Base-by-base conservation (phyloP, 2,113 vertebrate genomes). In the Tyrannus savana region DNA sequence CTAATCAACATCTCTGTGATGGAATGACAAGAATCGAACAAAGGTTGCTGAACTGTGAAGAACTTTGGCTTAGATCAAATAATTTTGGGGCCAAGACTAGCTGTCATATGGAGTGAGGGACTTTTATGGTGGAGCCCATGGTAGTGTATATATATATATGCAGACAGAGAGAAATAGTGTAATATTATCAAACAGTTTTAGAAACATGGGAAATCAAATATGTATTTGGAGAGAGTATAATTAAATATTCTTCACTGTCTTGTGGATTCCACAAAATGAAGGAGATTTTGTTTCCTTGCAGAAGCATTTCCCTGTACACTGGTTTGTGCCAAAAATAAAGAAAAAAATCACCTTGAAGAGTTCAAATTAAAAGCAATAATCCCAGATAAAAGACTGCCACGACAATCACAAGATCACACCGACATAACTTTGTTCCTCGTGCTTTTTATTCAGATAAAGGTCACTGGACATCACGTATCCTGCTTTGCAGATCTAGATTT, bases 291-390 rank as follows among this genome's bases (percentile, higher is more conserved):
- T 93, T 94, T 79, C 58, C 62, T 86, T 56, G 42, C 19, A 66
- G 82, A 69, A 69, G 6, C 58, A 89, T 93, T 89, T 95, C 84
- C 52, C 84, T 44, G 4, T 62, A 35, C 62, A 30, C 41, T 35
- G 24, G 27, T 86, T 93, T 79, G 84, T 93, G 58, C 62, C 80
- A 96, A 83, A 89, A 71, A 95, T 68, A 89, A 90, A 76, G 71
- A 92, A 60, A 91, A 78, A 92, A 95, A 95, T 92, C 71, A 76
- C 87, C 84, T 89, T 86, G 89, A 91, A 92, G 79, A 92, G 64
- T 56, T 84, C 86, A 95, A 84, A 90, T 87, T 91, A 86, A 86
- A 97, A 95, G 44, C 75, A 94, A 89, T 89, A 91, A 89, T 81
- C 91, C 78, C 83, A 64, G 92, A 92, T 73, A 92, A 95, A 78